Percentiles rank a stretch among this genome's conserved stretches.
phyloP scores from a whole-genome alignment of 2,113 vertebrate genomes.

The Scartelaos histophorus region DNA sequence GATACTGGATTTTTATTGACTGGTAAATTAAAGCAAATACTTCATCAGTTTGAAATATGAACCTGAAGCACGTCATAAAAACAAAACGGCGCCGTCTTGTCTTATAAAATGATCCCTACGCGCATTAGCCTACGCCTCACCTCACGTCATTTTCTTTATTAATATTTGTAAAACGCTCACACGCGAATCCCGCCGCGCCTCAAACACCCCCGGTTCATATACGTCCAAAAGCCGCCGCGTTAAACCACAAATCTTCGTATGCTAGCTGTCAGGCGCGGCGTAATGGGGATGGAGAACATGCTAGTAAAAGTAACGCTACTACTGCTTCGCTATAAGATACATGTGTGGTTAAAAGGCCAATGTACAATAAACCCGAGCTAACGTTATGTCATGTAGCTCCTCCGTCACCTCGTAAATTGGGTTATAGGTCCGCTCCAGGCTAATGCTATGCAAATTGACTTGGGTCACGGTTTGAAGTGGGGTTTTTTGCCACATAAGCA shows the following conservation, averaged over 20 bases:
- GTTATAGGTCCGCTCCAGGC: conserved; percentile 62
- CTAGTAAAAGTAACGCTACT: conserved; percentile 20
- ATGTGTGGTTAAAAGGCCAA: conserved; percentile 31
- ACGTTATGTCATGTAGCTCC: conserved; percentile 38
- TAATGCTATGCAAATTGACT: conserved; percentile 69
- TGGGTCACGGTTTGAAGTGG: conserved; percentile 50
- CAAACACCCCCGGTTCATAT: no score
- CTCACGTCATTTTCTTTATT: neutral
- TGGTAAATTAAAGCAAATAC: neutral
- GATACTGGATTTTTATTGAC: no score
- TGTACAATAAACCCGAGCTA: conserved; percentile 35
- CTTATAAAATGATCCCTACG: neutral
- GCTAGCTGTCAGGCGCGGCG: neutral
- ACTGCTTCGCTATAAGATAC: neutral
- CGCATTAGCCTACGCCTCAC: neutral
- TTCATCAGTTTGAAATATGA: neutral
- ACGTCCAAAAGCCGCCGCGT: neutral
- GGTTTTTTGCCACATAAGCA: conserved; percentile 47
- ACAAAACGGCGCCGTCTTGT: neutral
- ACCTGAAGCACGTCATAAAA: neutral
- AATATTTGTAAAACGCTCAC: neutral
- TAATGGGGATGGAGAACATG: conserved; percentile 13
- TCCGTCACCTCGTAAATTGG: conserved; percentile 54
- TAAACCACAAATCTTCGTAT: conserved; percentile 9
- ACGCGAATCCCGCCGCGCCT: neutral